Evolutionary conservation across 2,888 invertebrate species (phyloP).

Genomic region (Galeopsomyia nigrocyanea): DNA sequence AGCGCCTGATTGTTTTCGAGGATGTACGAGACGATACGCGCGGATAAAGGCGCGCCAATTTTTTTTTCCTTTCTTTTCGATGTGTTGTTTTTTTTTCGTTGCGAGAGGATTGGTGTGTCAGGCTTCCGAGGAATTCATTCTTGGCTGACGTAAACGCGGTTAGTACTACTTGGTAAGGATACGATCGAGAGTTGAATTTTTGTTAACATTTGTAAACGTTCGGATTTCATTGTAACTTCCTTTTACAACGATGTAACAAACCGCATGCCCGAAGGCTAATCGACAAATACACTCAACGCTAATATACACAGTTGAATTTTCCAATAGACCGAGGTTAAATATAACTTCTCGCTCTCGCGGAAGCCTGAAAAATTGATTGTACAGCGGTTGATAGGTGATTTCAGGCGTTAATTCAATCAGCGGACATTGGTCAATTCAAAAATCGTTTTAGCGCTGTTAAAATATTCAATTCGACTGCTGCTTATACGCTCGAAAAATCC

Average conservation of each 20-base stretch:
- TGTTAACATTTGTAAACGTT: too few species aligned
- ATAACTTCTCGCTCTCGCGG: conserved; percentile 2
- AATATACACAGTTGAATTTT: background rate
- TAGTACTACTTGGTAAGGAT: too few species aligned
- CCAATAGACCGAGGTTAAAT: background rate
- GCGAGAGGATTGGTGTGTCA: background rate
- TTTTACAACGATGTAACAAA: background rate
- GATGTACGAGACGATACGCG: conserved; percentile 61
- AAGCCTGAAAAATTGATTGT: conserved; percentile 19
- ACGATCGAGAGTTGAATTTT: too few species aligned
- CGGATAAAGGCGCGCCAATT: conserved; percentile 59
- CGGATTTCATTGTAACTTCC: too few species aligned
- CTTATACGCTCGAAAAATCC: background rate
- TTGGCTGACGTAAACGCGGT: too few species aligned
- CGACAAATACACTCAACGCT: background rate
- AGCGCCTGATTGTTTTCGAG: conserved; percentile 66
- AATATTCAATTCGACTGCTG: conserved; percentile 22
- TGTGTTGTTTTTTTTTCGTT: background rate
- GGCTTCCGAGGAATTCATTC: too few species aligned
- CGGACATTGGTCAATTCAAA: conserved; percentile 32
- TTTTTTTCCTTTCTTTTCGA: conserved; percentile 43
- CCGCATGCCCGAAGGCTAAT: background rate
- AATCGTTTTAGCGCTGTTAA: conserved; percentile 27
- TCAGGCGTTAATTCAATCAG: conserved; percentile 22
- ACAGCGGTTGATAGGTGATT: conserved; percentile 5